A percentile compares a stretch with the other conserved stretches of the same genome.
These are phyloP conservation scores for Nothocercus nigrocapillus DNA, from an alignment of 2,113 vertebrate genomes.

Conservation along the genomic window DNA sequence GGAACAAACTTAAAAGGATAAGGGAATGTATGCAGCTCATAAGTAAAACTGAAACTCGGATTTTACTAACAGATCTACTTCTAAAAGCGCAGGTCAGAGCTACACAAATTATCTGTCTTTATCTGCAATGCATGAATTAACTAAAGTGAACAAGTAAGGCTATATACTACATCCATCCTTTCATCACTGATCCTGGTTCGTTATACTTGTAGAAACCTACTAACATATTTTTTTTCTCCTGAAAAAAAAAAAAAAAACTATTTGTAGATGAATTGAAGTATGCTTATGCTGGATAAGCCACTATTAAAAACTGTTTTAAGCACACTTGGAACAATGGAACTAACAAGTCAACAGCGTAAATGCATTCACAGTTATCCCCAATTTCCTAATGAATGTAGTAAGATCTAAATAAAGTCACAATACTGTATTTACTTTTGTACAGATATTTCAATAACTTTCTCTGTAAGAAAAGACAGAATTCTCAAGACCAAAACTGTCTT, in stretches of 20 bases:
- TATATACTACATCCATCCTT: neutral
- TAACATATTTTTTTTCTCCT: neutral
- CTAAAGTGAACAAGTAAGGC: neutral
- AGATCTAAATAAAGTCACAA: neutral
- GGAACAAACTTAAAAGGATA: neutral
- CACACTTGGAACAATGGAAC: neutral
- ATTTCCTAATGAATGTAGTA: neutral
- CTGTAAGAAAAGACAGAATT: neutral
- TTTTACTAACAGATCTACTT: neutral
- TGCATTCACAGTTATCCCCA: neutral
- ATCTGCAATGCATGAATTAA: neutral
- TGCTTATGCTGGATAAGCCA: neutral
- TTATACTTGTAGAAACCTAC: neutral
- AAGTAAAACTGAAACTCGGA: neutral
- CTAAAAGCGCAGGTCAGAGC: neutral
- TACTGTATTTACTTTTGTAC: neutral
- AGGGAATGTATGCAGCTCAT: neutral
- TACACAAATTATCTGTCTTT: neutral
- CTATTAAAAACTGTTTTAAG: neutral
- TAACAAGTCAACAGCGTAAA: neutral
- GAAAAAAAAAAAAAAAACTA: accelerated
- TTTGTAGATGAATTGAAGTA: neutral
- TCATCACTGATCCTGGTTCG: neutral
- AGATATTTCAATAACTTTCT: neutral
- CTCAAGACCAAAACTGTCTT: neutral